A percentile compares a stretch with the other conserved stretches of the same genome.
These are phyloP conservation scores for Leptinotarsa texana DNA, from an alignment of 1,140 invertebrate species.

Conservation along the genomic window DNA sequence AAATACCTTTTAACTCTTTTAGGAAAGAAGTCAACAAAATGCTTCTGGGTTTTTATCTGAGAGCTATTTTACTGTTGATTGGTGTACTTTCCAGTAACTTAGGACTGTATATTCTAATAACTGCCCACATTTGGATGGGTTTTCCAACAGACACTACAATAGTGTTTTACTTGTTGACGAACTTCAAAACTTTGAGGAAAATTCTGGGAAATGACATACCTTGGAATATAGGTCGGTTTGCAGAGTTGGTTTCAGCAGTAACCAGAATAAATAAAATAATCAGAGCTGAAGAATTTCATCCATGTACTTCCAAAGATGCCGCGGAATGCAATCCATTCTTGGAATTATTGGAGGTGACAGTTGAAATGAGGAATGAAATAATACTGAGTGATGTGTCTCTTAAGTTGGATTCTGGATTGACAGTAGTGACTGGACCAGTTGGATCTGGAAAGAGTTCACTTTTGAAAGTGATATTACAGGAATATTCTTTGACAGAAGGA, in stretches of 20 bases:
- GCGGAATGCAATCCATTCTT: constrained; percentile 23
- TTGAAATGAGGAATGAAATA: constrained; percentile 42
- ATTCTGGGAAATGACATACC: constrained; percentile 27
- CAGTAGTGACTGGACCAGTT: constrained; percentile 75
- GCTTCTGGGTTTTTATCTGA: constrained; percentile 16
- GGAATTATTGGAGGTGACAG: constrained; percentile 21
- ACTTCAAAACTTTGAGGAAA: constrained; percentile 22
- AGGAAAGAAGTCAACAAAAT: constrained; percentile 35
- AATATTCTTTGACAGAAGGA: constrained; percentile 68
- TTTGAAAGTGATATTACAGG: constrained; percentile 70
- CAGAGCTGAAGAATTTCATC: constrained; percentile 36
- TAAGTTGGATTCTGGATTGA: constrained; percentile 63
- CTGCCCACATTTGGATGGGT: constrained; percentile 29
- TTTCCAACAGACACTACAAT: constrained; percentile 21
- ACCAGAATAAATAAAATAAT: constrained; percentile 29
- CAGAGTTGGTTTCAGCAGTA: constrained; percentile 30
- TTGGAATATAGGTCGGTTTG: constrained; percentile 11
- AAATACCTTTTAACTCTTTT: constrained; percentile 23
- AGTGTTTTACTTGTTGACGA: constrained; percentile 27
- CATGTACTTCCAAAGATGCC: constrained; percentile 13
- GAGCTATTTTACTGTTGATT: constrained; percentile 13
- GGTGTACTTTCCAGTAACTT: constrained; percentile 27
- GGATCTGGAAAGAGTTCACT: constrained; percentile 82
- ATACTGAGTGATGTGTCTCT: constrained; percentile 66
- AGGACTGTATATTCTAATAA: constrained; percentile 28